phyloP scores from a whole-genome alignment of 2,888 invertebrate species.

The Mythimna albipuncta region DNA sequence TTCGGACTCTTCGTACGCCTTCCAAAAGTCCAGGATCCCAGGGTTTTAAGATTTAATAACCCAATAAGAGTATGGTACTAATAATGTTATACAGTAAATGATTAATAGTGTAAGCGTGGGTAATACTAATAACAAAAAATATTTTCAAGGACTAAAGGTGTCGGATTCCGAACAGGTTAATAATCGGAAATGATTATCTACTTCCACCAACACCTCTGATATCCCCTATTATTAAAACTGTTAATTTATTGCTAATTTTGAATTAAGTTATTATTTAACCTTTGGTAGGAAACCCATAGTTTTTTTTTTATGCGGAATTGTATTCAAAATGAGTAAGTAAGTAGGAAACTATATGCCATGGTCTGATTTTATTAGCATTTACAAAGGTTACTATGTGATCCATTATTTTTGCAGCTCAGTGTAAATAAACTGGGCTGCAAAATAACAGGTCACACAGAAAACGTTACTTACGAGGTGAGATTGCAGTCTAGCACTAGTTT shows the following conservation, averaged over 20 bases:
- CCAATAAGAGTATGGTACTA: background rate
- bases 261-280: background rate
- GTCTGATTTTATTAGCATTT: conserved; percentile 9
- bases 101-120: background rate
- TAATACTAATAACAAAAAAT: background rate
- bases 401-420: too few relatives aligned
- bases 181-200: conserved; percentile 15
- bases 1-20: too few relatives aligned
- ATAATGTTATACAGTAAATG: conserved; percentile 1
- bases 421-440: too few relatives aligned
- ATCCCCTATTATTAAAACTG: conserved; percentile 5
- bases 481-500: too few relatives aligned
- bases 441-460: too few relatives aligned
- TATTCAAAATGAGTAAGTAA: conserved; percentile 9
- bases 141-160: conserved; percentile 6
- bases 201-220: conserved; percentile 15
- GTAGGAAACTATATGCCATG: conserved; percentile 18
- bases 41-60: too few relatives aligned
- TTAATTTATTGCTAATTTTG: background rate
- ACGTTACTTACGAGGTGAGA: too few relatives aligned
- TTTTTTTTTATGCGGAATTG: conserved; percentile 23
- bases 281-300: conserved; percentile 10
- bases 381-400: conserved; percentile 13
- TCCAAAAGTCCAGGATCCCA: too few relatives aligned
- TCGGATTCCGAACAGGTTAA: conserved; percentile 6